These are phyloP conservation scores for Desmophyllum pertusum DNA, from an alignment of 92 coral and sea anemone species.

Conservation along the genomic window DNA sequence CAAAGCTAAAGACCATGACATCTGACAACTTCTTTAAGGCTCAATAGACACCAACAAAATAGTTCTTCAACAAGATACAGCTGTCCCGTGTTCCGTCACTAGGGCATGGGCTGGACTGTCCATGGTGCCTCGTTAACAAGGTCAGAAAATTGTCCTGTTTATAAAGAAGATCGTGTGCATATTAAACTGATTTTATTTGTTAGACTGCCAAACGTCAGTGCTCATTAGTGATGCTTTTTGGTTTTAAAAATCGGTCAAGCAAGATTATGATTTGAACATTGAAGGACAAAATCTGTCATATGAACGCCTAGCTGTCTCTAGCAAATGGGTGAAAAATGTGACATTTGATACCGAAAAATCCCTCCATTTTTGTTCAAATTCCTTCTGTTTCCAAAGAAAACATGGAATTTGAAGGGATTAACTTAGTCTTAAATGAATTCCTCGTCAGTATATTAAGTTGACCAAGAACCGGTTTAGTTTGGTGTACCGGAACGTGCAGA, in stretches of 20 bases:
- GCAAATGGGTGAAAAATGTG: background rate
- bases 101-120: background rate
- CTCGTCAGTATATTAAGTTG: background rate
- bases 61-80: background rate
- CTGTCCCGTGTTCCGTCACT: background rate
- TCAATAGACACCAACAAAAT: background rate
- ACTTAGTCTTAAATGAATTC: constrained; percentile 11
- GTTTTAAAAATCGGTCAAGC: constrained; percentile 12
- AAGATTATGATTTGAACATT: background rate
- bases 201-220: background rate
- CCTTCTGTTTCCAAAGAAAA: constrained; percentile 25
- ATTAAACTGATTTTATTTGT: background rate
- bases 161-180: background rate
- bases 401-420: constrained; percentile 11
- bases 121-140: constrained; percentile 7
- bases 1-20: constrained; percentile 3
- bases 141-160: constrained; percentile 10
- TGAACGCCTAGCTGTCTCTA: background rate
- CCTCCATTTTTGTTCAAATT: background rate
- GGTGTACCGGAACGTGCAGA: too few species aligned
- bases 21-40: background rate
- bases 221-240: background rate
- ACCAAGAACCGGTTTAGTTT: too few species aligned
- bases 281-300: background rate
- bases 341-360: background rate